These are phyloP conservation scores for Drosophila robusta DNA, from an alignment of 2,888 invertebrate genomes.

Conservation along the genomic window DNA sequence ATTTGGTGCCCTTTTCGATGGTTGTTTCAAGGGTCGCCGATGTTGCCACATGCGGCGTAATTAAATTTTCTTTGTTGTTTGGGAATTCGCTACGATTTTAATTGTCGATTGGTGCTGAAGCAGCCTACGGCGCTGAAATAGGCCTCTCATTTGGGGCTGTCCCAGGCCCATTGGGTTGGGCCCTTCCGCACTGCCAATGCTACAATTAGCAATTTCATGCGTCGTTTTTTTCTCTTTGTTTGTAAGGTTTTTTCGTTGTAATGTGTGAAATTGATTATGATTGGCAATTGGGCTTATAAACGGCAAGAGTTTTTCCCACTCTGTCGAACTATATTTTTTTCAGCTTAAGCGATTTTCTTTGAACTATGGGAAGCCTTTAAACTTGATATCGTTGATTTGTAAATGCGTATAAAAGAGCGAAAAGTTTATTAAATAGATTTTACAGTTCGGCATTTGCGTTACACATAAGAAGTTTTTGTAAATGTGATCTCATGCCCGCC, in stretches of 20 bases:
- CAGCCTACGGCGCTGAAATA: conserved; percentile 56
- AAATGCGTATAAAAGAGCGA: conserved; percentile 12
- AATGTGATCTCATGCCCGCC: conserved; percentile 11
- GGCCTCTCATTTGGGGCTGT: conserved; percentile 36
- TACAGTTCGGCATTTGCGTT: conserved; percentile 1
- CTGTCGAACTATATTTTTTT: conserved; percentile 6
- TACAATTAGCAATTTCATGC: conserved; percentile 78
- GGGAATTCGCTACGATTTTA: conserved; percentile 77
- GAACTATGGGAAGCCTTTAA: conserved; percentile 33
- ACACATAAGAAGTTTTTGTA: conserved; percentile 8
- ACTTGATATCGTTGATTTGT: conserved; percentile 16
- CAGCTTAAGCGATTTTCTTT: conserved; percentile 7
- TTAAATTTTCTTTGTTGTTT: conserved; percentile 77
- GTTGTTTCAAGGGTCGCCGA: conserved; percentile 56
- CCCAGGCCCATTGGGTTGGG: conserved; percentile 41
- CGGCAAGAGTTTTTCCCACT: conserved; percentile 53
- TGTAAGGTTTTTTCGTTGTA: conserved; percentile 46
- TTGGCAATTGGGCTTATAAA: conserved; percentile 66
- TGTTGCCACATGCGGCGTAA: conserved; percentile 73
- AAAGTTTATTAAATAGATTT: conserved; percentile 6
- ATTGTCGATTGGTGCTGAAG: conserved; percentile 60
- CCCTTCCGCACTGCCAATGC: conserved; percentile 64
- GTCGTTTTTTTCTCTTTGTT: conserved; percentile 45
- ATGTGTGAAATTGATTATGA: conserved; percentile 78
- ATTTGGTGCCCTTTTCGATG: conserved; percentile 43